Conservation (phyloP, 2,113 vertebrate genomes). For the Eublepharis macularius region DNA sequence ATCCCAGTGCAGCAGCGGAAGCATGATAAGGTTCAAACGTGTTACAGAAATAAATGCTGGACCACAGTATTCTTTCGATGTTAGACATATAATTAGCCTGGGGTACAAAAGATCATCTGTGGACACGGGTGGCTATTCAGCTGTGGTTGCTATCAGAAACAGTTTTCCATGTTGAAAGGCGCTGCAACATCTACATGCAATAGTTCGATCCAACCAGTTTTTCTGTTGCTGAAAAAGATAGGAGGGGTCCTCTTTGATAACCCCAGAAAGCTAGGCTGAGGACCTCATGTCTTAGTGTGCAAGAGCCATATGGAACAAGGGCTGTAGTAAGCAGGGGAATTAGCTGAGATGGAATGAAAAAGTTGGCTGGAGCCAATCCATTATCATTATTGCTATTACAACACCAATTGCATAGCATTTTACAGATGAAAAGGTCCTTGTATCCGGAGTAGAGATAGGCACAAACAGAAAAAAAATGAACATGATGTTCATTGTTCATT, state of each 20-base stretch:
- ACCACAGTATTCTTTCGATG: background rate
- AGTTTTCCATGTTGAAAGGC: background rate
- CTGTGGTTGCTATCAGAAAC: background rate
- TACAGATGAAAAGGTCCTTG: background rate
- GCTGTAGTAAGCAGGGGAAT: no score
- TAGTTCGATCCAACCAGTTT: no score
- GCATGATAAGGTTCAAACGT: background rate
- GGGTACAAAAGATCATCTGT: constrained; percentile 20
- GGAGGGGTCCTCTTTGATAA: no score
- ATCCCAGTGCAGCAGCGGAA: constrained; percentile 24
- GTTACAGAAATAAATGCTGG: background rate
- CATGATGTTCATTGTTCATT: no score
- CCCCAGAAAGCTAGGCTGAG: no score
- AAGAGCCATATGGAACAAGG: no score
- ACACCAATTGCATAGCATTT: background rate
- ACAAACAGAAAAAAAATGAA: no score
- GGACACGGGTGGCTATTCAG: background rate
- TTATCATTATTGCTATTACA: background rate
- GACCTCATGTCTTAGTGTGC: fast-evolving
- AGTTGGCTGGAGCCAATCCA: no score
- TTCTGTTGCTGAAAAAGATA: no score
- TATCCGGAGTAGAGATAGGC: no score
- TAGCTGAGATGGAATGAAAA: no score
- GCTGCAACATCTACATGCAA: background rate
- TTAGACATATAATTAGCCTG: constrained; percentile 11